Percentiles rank a stretch among this genome's conserved stretches.
phyloP scores from a whole-genome alignment of 1,140 invertebrate species.

The Brachionus asplanchnoidis region DNA sequence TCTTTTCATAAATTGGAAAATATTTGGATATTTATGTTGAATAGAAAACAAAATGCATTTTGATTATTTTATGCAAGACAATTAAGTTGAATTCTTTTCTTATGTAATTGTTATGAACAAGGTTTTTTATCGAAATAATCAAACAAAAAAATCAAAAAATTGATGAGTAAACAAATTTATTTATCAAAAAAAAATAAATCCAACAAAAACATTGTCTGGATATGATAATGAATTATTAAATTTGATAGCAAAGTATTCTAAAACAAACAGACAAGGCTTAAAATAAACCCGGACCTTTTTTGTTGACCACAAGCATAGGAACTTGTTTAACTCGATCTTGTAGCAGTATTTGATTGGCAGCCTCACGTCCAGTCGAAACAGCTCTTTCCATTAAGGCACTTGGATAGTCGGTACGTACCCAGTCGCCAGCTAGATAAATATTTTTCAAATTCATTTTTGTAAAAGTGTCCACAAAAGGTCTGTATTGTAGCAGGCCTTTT shows the following conservation, averaged over 20 bases:
- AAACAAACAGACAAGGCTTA: not conserved
- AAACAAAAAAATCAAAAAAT: too few species aligned
- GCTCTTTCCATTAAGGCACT: slow-evolving; percentile 43
- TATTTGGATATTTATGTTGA: too few species aligned
- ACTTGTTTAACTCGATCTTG: slow-evolving; percentile 42
- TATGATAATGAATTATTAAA: too few species aligned
- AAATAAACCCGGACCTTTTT: slow-evolving; percentile 40
- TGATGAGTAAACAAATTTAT: too few species aligned
- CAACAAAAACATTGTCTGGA: not conserved
- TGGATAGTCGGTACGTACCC: slow-evolving; percentile 42
- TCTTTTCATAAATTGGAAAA: too few species aligned
- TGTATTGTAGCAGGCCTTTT: not conserved
- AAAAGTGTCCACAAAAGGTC: slow-evolving; percentile 18
- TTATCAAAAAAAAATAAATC: not conserved
- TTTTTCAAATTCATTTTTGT: not conserved
- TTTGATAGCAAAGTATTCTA: not conserved
- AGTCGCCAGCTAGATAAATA: slow-evolving; percentile 43
- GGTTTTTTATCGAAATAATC: not conserved
- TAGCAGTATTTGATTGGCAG: slow-evolving; percentile 42
- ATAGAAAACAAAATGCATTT: too few species aligned
- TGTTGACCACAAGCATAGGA: slow-evolving; percentile 16
- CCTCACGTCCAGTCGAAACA: slow-evolving; percentile 42
- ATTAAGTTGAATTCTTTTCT: too few species aligned
- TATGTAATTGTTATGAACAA: too few species aligned
- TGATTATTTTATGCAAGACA: too few species aligned